Evolutionary conservation across 2,797 vertebrate genomes (phyloP).

Genomic region (Epinephelus malabaricus): DNA sequence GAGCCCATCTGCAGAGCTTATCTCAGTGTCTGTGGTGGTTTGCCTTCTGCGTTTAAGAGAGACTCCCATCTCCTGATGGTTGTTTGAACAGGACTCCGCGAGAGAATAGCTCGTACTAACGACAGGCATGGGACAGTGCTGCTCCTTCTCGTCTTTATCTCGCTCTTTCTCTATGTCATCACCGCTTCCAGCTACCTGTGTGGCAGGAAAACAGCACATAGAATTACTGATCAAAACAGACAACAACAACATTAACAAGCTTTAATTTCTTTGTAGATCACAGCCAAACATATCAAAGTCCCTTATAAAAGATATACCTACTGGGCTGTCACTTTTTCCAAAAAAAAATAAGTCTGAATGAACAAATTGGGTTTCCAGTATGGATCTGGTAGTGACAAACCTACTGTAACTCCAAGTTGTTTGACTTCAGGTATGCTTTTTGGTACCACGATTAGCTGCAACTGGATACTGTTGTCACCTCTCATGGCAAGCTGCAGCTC

Average conservation of each 20-base stretch:
- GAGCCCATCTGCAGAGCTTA: conserved; percentile 46
- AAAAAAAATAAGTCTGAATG: too few relatives aligned
- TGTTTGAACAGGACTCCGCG: conserved; percentile 39
- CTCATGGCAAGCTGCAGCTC: too few relatives aligned
- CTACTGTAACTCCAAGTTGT: too few relatives aligned
- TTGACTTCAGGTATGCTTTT: too few relatives aligned
- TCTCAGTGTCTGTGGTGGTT: conserved; percentile 48
- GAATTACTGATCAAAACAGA: not conserved
- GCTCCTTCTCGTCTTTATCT: conserved; percentile 56
- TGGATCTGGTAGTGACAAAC: too few relatives aligned
- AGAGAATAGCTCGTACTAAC: conserved; percentile 58
- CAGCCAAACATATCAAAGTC: not conserved
- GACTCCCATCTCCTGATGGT: conserved; percentile 42
- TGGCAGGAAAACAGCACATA: conserved; percentile 1
- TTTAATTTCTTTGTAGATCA: not conserved
- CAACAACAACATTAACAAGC: not conserved
- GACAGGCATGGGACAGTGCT: conserved; percentile 32
- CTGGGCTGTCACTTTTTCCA: too few relatives aligned
- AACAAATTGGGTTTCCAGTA: too few relatives aligned
- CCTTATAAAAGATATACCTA: not conserved
- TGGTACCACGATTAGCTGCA: too few relatives aligned
- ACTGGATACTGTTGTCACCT: too few relatives aligned
- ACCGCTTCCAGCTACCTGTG: conserved; percentile 52
- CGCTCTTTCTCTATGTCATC: conserved; percentile 52
- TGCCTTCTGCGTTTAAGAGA: conserved; percentile 66